Conservation (phyloP, 2,113 vertebrate species). For the Empidonax traillii region DNA sequence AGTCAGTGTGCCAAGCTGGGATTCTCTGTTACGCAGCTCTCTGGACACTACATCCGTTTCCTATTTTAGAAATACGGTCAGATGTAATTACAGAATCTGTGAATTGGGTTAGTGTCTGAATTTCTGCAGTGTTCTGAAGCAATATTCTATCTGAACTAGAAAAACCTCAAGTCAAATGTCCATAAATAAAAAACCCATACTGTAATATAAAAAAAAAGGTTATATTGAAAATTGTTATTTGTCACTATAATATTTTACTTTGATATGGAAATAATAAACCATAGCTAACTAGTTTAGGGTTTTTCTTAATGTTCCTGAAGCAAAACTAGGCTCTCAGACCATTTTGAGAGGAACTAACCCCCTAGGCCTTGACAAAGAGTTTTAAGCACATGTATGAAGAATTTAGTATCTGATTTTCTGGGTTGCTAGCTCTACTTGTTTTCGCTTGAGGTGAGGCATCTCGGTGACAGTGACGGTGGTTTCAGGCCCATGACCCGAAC, state of each 20-base stretch:
- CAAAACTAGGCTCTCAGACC: neutral
- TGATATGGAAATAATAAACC: neutral
- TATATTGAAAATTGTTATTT: neutral
- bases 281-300: neutral
- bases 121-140: neutral
- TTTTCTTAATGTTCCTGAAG: neutral
- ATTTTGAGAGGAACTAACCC: neutral
- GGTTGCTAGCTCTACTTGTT: accelerated
- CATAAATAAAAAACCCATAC: neutral
- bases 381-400: neutral
- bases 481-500: accelerated
- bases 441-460: neutral
- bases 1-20: neutral
- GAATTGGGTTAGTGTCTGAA: neutral
- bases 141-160: neutral
- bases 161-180: neutral
- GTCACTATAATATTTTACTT: neutral
- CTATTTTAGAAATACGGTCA: neutral
- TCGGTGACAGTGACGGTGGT: accelerated
- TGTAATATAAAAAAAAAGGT: neutral
- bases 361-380: neutral
- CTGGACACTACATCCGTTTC: neutral
- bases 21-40: neutral
- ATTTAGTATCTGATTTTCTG: neutral
- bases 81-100: neutral